A percentile compares a stretch with the other conserved stretches of the same genome.
Evolutionary conservation across 2,113 vertebrate species (phyloP).

Genomic region (cat (Felis catus)): F.catus_Fca126_mat1.0 CM031419.1:9573501-9574000

Average conservation of each 20-base stretch:
- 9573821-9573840: not conserved
- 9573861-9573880: not conserved
- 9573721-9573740: not conserved
- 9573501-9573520: not conserved
- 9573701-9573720: not conserved
- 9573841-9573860: not conserved
- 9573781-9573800: not conserved
- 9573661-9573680: not conserved
- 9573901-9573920: too few species aligned
- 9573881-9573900: not conserved
- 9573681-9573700: not conserved
- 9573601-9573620: not conserved
- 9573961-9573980: not conserved
- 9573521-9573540: not conserved
- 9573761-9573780: not conserved
- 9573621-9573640: not conserved
- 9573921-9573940: too few species aligned
- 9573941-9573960: not conserved
- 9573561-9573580: too few species aligned
- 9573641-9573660: not conserved
- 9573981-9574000: not conserved
- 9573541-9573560: not conserved
- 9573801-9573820: not conserved
- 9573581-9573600: not conserved
- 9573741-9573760: not conserved